These are phyloP conservation scores for Amphipyra tragopoginis DNA, from an alignment of 2,888 invertebrate genomes.

Conservation along the genomic window DNA sequence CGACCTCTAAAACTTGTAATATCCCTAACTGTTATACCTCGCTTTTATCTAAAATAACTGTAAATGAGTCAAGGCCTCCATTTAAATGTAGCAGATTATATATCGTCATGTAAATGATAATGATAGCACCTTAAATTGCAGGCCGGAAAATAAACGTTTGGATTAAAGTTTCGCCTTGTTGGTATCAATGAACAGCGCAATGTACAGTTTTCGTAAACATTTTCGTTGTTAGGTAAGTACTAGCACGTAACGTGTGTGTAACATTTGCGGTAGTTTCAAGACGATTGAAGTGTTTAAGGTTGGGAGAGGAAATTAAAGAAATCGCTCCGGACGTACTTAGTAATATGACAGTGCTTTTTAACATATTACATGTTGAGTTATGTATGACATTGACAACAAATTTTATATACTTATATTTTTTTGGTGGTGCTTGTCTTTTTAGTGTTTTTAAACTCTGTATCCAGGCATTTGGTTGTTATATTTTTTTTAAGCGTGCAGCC, in stretches of 20 bases:
- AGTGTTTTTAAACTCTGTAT: no score
- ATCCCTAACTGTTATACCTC: constrained; percentile 33
- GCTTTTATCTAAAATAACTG: constrained; percentile 48
- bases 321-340: not conserved
- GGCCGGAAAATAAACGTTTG: constrained; percentile 57
- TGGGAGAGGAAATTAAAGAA: not conserved
- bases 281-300: constrained; percentile 1
- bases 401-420: no score
- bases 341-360: not conserved
- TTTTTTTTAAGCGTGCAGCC: no score
- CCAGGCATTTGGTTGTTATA: no score
- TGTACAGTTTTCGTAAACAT: constrained; percentile 64
- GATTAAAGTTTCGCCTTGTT: constrained; percentile 47
- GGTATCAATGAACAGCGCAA: constrained; percentile 58
- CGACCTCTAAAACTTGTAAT: constrained; percentile 47
- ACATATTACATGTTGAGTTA: not conserved
- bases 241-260: constrained; percentile 49
- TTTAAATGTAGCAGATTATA: constrained; percentile 30
- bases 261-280: constrained; percentile 22
- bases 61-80: constrained; percentile 43
- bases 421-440: not conserved
- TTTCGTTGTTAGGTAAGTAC: constrained; percentile 59
- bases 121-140: constrained; percentile 21
- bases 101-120: constrained; percentile 24
- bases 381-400: not conserved